Conservation (phyloP, 2,113 vertebrate species). For the Eleginops maclovinus region DNA sequence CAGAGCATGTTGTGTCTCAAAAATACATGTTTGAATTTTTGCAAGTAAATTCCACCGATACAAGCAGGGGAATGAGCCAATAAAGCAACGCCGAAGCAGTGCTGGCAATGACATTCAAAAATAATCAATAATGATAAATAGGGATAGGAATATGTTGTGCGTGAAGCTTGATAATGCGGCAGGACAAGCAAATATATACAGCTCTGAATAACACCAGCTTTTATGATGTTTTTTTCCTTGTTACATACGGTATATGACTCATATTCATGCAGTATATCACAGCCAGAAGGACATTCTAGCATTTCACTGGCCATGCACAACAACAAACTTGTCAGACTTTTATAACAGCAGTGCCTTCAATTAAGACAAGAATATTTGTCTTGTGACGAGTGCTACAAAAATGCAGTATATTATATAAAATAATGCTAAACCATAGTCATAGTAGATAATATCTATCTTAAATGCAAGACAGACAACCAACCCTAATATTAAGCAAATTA, state of each 20-base stretch:
- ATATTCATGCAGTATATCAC: slow-evolving; percentile 12
- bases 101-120: slow-evolving; percentile 30
- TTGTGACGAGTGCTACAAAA: neutral
- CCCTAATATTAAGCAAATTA: neutral
- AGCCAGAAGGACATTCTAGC: slow-evolving; percentile 8
- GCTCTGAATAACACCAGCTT: slow-evolving; percentile 1
- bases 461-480: neutral
- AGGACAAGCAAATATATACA: neutral
- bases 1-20: neutral
- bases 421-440: neutral
- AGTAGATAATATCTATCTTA: neutral
- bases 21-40: no score
- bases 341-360: slow-evolving; percentile 9
- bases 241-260: slow-evolving; percentile 34
- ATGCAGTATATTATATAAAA: neutral
- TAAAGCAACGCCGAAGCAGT: slow-evolving; percentile 12
- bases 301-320: neutral
- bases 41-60: neutral
- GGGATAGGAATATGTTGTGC: neutral
- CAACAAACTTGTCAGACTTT: slow-evolving; percentile 6
- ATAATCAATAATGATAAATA: slow-evolving; percentile 45
- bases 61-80: neutral
- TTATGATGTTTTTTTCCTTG: neutral
- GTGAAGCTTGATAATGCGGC: slow-evolving; percentile 1
- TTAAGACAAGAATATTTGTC: slow-evolving; percentile 1